These are phyloP conservation scores for Bambusicola thoracicus DNA, from an alignment of 2,113 vertebrate genomes.

Conservation along the genomic window DNA sequence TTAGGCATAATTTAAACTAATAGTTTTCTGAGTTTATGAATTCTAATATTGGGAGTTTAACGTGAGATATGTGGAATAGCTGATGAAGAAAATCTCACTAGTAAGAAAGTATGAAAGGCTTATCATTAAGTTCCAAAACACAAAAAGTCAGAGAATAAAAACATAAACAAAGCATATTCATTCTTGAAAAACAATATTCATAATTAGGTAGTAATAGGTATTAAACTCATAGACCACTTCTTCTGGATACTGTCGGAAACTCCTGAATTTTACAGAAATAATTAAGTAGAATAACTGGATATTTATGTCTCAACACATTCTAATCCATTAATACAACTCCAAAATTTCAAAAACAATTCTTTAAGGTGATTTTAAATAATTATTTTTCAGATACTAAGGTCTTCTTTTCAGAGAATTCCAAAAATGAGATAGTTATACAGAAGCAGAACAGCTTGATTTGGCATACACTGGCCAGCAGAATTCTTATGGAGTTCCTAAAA, in stretches of 20 bases:
- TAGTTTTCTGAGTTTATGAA: neutral
- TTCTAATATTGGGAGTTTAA: neutral
- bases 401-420: neutral
- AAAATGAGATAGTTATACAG: neutral
- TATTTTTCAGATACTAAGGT: neutral
- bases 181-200: neutral
- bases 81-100: neutral
- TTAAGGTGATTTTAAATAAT: neutral
- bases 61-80: neutral
- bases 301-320: neutral
- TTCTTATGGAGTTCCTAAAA: neutral
- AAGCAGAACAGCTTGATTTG: neutral
- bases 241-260: neutral
- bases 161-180: neutral
- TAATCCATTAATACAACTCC: neutral
- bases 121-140: neutral
- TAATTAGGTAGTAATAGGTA: neutral
- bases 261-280: neutral
- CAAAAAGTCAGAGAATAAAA: neutral
- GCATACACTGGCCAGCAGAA: neutral
- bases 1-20: neutral
- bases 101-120: neutral
- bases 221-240: neutral
- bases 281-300: neutral
- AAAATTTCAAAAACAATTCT: neutral